Evolutionary conservation across 2,113 vertebrate species (phyloP).

Genomic region (Calypte anna): DNA sequence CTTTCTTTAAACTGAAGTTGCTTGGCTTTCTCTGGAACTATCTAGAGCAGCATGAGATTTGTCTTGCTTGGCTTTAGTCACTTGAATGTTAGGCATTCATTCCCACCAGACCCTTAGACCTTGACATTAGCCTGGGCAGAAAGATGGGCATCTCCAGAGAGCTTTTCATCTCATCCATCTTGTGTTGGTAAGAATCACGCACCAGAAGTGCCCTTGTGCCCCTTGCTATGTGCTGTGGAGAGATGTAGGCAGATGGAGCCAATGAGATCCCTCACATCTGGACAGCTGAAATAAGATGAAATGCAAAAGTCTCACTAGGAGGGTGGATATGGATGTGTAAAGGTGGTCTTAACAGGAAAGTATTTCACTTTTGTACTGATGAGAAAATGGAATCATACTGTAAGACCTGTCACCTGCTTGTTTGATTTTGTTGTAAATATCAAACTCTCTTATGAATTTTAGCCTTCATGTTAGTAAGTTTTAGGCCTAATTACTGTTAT

Average conservation of each 20-base stretch:
- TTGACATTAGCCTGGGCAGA: not conserved
- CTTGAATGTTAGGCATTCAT: not conserved
- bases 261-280: not conserved
- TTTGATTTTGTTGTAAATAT: not conserved
- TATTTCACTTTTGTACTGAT: not conserved
- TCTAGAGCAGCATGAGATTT: not conserved
- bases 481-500: not conserved
- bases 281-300: not conserved
- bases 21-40: not conserved
- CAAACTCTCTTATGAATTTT: not conserved
- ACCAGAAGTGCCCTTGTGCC: fast-evolving
- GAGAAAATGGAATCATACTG: not conserved
- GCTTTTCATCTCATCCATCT: not conserved
- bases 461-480: not conserved
- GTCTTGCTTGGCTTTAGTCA: not conserved
- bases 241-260: not conserved
- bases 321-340: not conserved
- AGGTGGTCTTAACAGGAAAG: not conserved
- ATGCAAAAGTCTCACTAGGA: not conserved
- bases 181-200: not conserved
- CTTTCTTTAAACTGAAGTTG: not conserved
- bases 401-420: not conserved
- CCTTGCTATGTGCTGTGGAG: not conserved
- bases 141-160: not conserved
- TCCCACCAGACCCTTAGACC: not conserved